Conservation (phyloP, 2,888 invertebrate genomes). For the Timema podura region DNA sequence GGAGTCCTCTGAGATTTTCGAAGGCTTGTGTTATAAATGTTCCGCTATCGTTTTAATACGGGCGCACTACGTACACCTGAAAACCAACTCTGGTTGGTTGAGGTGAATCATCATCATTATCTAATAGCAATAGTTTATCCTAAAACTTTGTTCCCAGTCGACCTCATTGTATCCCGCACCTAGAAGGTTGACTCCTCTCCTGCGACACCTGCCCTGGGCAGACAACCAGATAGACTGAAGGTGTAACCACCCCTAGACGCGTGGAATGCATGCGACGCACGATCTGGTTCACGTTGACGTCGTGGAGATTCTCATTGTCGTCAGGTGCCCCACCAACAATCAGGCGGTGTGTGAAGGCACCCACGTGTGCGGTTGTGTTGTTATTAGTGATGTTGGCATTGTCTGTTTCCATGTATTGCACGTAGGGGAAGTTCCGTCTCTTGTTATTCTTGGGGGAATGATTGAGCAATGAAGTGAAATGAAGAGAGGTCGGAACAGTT, state of each 20-base stretch:
- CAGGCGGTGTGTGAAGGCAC: not conserved
- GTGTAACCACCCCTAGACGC: too few species aligned
- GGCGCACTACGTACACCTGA: too few species aligned
- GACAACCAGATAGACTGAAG: not conserved
- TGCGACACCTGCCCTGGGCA: not conserved
- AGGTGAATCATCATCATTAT: too few species aligned
- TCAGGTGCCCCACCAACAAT: not conserved
- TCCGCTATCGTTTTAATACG: too few species aligned
- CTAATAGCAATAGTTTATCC: too few species aligned
- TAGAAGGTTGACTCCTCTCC: not conserved
- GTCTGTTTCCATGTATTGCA: not conserved
- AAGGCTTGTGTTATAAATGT: too few species aligned
- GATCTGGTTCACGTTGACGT: not conserved
- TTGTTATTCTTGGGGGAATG: conserved; percentile 12
- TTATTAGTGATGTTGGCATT: conserved; percentile 4
- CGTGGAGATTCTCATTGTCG: not conserved
- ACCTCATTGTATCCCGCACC: conserved; percentile 7
- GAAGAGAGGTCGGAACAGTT: not conserved
- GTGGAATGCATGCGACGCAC: not conserved
- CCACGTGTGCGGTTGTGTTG: not conserved
- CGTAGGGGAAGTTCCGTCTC: not conserved
- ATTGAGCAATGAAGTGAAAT: not conserved
- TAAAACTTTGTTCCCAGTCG: too few species aligned
- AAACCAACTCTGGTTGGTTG: too few species aligned
- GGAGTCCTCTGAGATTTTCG: too few species aligned